A percentile compares a stretch with the other conserved stretches of the same genome.
Evolutionary conservation across 1,140 invertebrate species (phyloP).

Genomic region (Orchesella cincta): DNA sequence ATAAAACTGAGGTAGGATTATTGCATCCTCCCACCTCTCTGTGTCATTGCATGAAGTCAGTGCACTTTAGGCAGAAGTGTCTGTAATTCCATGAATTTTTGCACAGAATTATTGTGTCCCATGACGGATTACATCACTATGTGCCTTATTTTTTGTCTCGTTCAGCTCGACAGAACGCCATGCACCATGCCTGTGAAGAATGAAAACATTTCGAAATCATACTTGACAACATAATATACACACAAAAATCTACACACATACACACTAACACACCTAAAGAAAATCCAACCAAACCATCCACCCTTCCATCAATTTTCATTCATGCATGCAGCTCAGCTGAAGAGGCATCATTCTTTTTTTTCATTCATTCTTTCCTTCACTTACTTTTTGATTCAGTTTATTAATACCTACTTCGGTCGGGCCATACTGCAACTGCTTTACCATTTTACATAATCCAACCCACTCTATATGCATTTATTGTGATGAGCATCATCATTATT

Average conservation of each 20-base stretch:
- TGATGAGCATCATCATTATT: too few relatives aligned
- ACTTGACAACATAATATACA: not conserved
- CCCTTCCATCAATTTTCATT: slow-evolving; percentile 9
- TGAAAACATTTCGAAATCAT: slow-evolving; percentile 5
- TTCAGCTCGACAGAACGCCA: slow-evolving; percentile 14
- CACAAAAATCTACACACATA: not conserved
- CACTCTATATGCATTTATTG: too few relatives aligned
- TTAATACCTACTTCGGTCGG: too few relatives aligned
- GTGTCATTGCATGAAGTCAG: not conserved
- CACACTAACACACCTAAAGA: not conserved
- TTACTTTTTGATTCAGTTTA: not conserved
- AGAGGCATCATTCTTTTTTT: not conserved
- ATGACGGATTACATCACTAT: slow-evolving; percentile 27
- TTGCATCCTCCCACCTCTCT: not conserved
- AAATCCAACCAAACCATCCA: not conserved
- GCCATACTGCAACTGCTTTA: too few relatives aligned
- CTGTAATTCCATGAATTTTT: slow-evolving; percentile 13
- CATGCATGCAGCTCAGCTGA: not conserved
- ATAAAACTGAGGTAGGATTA: not conserved
- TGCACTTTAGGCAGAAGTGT: not conserved
- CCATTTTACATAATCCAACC: too few relatives aligned
- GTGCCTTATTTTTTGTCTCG: not conserved
- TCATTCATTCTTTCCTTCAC: not conserved
- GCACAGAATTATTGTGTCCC: slow-evolving; percentile 1
- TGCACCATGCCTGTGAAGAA: not conserved